A percentile compares a stretch with the other conserved stretches of the same genome.
These are phyloP conservation scores for Coregonus suidteri DNA, from an alignment of 2,797 vertebrate genomes.

Conservation along the genomic window DNA sequence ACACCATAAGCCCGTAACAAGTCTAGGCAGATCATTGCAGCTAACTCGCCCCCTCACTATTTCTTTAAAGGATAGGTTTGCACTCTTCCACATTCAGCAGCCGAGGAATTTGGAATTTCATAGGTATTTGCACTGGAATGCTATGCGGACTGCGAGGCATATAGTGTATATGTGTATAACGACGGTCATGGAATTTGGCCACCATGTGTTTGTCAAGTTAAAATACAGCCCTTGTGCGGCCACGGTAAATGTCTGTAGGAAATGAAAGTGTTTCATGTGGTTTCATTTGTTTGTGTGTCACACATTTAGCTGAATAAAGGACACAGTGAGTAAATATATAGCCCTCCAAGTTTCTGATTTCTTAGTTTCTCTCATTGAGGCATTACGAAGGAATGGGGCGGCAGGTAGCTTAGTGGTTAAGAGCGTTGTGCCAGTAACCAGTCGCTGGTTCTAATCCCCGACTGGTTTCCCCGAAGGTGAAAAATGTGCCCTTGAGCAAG, in stretches of 20 bases:
- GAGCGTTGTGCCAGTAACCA: too few species aligned
- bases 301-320: not conserved
- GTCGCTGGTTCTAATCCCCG: too few species aligned
- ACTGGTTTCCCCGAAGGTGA: too few species aligned
- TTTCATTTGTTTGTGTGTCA: not conserved
- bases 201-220: slow-evolving; percentile 22
- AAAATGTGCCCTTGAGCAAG: too few species aligned
- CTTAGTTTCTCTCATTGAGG: too few species aligned
- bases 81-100: slow-evolving; percentile 66
- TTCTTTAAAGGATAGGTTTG: slow-evolving; percentile 67
- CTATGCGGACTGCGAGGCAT: slow-evolving; percentile 42
- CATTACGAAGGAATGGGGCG: too few species aligned
- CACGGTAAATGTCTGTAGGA: slow-evolving; percentile 2
- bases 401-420: too few species aligned
- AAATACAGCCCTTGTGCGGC: not conserved
- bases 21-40: slow-evolving; percentile 76
- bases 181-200: slow-evolving; percentile 39
- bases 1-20: slow-evolving; percentile 69
- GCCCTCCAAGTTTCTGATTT: not conserved
- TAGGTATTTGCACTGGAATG: slow-evolving; percentile 69
- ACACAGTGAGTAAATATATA: not conserved
- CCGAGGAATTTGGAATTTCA: slow-evolving; percentile 64
- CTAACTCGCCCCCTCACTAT: slow-evolving; percentile 58
- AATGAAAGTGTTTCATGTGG: slow-evolving; percentile 14
- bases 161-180: slow-evolving; percentile 17